phyloP scores from a whole-genome alignment of 2,888 invertebrate species.

The Tetramorium bicarinatum region DNA sequence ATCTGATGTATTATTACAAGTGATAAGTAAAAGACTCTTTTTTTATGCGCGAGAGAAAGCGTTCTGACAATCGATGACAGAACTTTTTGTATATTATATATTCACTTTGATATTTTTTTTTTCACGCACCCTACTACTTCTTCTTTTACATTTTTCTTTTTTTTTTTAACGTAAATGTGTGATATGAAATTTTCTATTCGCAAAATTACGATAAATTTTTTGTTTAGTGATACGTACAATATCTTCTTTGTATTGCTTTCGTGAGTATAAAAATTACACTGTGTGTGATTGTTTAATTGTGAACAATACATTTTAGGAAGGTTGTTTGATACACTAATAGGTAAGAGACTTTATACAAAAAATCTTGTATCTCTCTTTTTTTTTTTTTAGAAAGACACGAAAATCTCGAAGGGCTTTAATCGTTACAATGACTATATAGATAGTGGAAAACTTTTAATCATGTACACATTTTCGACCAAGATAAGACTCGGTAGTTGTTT shows the following conservation, averaged over 20 bases:
- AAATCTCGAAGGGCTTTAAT: not conserved
- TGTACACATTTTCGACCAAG: slow-evolving; percentile 10
- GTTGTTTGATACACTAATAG: slow-evolving; percentile 27
- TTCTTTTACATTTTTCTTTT: slow-evolving; percentile 5
- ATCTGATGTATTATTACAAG: slow-evolving; percentile 7
- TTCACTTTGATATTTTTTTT: slow-evolving; percentile 21
- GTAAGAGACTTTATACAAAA: slow-evolving; percentile 13
- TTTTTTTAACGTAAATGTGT: not conserved
- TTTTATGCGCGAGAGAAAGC: slow-evolving; percentile 13
- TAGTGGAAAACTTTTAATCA: slow-evolving; percentile 32
- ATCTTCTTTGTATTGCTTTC: not conserved
- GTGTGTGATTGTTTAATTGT: slow-evolving; percentile 33
- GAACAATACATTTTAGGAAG: slow-evolving; percentile 24
- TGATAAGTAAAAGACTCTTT: not conserved
- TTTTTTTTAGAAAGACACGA: slow-evolving; percentile 3
- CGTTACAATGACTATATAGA: not conserved
- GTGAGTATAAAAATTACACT: slow-evolving; percentile 33
- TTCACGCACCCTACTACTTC: not conserved
- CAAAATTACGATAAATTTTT: slow-evolving; percentile 5
- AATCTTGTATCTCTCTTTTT: slow-evolving; percentile 5
- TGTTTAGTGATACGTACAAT: not conserved
- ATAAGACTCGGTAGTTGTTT: slow-evolving; percentile 6
- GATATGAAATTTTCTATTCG: slow-evolving; percentile 16
- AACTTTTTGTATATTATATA: slow-evolving; percentile 14
- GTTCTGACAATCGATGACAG: slow-evolving; percentile 6